Evolutionary conservation across 2,888 invertebrate species (phyloP).

Genomic region (Eledona agricola): DNA sequence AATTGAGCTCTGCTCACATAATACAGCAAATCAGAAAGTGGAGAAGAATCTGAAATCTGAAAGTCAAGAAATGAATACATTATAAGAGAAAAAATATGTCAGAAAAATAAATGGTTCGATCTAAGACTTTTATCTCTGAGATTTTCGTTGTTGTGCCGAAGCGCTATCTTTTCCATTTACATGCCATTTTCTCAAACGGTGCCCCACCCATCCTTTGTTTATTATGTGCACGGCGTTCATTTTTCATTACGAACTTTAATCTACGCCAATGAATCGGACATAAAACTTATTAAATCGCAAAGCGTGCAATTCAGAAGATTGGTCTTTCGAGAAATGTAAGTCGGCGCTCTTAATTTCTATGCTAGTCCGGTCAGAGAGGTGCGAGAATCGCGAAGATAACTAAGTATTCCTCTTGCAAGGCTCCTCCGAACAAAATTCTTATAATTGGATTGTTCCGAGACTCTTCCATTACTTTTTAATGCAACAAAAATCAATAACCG

Average conservation of each 20-base stretch:
- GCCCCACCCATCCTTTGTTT: too few relatives aligned
- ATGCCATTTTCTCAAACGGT: too few relatives aligned
- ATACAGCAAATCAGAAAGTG: too few relatives aligned
- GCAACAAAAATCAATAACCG: conserved; percentile 26
- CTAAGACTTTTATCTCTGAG: too few relatives aligned
- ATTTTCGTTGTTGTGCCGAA: too few relatives aligned
- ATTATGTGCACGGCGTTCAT: conserved; percentile 52
- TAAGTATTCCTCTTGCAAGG: conserved; percentile 34
- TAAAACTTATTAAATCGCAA: conserved; percentile 55
- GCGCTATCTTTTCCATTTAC: too few relatives aligned
- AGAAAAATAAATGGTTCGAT: too few relatives aligned
- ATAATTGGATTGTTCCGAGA: conserved; percentile 37
- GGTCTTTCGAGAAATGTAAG: conserved; percentile 56
- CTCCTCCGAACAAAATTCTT: conserved; percentile 28
- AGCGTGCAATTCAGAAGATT: conserved; percentile 57
- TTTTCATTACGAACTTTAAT: conserved; percentile 56
- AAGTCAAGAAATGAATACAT: too few relatives aligned
- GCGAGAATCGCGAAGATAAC: conserved; percentile 40
- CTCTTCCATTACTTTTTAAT: conserved; percentile 33
- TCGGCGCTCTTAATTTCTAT: conserved; percentile 52
- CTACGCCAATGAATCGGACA: conserved; percentile 54
- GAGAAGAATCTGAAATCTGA: too few relatives aligned
- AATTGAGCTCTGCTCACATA: too few relatives aligned
- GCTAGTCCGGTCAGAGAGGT: conserved; percentile 49
- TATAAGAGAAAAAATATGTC: too few relatives aligned